These are phyloP conservation scores for Ephestia elutella DNA, from an alignment of 1,140 invertebrate species.

Conservation along the genomic window DNA sequence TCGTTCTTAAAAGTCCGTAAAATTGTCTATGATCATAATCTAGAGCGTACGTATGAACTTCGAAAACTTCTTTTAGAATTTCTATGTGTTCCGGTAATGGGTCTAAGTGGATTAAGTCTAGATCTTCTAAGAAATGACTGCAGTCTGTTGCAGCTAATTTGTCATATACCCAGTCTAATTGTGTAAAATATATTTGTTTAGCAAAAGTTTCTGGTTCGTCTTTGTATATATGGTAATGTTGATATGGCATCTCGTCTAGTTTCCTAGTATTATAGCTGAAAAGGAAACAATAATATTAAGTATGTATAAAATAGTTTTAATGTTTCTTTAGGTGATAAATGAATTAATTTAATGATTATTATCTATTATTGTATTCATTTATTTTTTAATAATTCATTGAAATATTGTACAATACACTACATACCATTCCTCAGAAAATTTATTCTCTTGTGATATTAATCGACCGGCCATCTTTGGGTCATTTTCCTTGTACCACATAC, in stretches of 20 bases:
- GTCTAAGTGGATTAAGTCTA: slow-evolving; percentile 71
- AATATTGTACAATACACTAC: slow-evolving; percentile 9
- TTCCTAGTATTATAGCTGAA: slow-evolving; percentile 85
- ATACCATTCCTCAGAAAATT: slow-evolving; percentile 69
- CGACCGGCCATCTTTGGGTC: slow-evolving; percentile 70
- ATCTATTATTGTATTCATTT: background rate
- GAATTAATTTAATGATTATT: background rate
- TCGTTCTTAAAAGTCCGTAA: slow-evolving; percentile 79
- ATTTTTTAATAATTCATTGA: background rate
- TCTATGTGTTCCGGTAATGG: slow-evolving; percentile 75
- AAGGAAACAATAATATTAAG: slow-evolving; percentile 17
- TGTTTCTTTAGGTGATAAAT: no score
- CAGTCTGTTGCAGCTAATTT: slow-evolving; percentile 83
- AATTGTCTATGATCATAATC: slow-evolving; percentile 85
- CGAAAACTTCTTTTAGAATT: slow-evolving; percentile 79
- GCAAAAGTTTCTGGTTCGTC: slow-evolving; percentile 57
- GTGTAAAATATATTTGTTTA: slow-evolving; percentile 73
- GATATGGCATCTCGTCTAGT: slow-evolving; percentile 87
- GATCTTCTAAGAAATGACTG: slow-evolving; percentile 79
- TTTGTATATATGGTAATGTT: slow-evolving; percentile 71
- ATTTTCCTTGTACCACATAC: slow-evolving; percentile 74
- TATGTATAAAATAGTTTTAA: no score
- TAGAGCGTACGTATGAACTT: slow-evolving; percentile 78
- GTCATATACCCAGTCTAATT: slow-evolving; percentile 83
- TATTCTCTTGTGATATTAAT: slow-evolving; percentile 71